Conservation (phyloP, 2,888 invertebrate species). For the Charanyca ferruginea region DNA sequence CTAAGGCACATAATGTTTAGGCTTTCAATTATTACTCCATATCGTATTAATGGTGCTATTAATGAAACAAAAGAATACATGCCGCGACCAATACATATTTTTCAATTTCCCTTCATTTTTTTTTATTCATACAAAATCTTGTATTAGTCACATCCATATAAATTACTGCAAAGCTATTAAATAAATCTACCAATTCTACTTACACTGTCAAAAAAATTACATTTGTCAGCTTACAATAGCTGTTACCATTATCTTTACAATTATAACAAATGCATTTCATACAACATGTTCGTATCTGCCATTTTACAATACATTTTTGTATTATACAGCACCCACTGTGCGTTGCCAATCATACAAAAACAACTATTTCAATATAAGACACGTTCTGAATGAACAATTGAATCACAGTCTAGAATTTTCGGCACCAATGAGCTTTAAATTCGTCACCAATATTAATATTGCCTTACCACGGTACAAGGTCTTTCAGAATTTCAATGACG, state of each 20-base stretch:
- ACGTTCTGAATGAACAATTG: constrained; percentile 90
- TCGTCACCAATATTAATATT: constrained; percentile 84
- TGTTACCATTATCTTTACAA: constrained; percentile 73
- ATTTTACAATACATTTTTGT: constrained; percentile 74
- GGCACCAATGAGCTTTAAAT: constrained; percentile 91
- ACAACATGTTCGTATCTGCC: constrained; percentile 75
- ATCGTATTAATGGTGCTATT: constrained; percentile 89
- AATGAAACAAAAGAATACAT: constrained; percentile 72
- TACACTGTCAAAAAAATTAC: constrained; percentile 78
- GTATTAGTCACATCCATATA: constrained; percentile 73
- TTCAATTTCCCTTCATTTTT: constrained; percentile 29
- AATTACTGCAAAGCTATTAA: constrained; percentile 85
- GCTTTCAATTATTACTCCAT: constrained; percentile 90
- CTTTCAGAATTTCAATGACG: constrained; percentile 77
- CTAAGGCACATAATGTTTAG: constrained; percentile 92
- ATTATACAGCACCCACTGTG: constrained; percentile 78
- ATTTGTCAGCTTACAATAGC: constrained; percentile 71
- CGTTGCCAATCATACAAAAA: constrained; percentile 89
- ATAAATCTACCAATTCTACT: constrained; percentile 81
- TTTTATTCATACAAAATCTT: constrained; percentile 57
- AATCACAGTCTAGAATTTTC: constrained; percentile 91
- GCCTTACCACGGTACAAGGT: constrained; percentile 76
- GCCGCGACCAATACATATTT: constrained; percentile 75
- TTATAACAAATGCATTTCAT: constrained; percentile 83
- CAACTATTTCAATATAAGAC: constrained; percentile 91